A percentile compares a stretch with the other conserved stretches of the same genome.
phyloP scores from a whole-genome alignment of 2,888 invertebrate species.

The Ptychoptera contaminata region DNA sequence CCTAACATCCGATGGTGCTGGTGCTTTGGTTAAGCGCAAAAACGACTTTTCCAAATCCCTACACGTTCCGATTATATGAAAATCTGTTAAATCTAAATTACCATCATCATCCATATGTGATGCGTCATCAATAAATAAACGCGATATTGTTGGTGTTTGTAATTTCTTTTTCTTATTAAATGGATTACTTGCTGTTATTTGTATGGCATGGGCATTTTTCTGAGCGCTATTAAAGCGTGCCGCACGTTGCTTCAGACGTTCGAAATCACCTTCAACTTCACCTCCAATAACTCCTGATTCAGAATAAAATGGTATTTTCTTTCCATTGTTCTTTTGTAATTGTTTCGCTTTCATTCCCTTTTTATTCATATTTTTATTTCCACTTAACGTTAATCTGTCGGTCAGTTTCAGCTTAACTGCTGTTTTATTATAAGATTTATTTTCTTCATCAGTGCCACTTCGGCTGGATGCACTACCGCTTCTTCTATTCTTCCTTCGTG shows the following conservation, averaged over 20 bases:
- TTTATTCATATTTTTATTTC: conserved; percentile 20
- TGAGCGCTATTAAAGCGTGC: conserved; percentile 56
- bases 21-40: conserved; percentile 89
- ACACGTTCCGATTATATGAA: conserved; percentile 90
- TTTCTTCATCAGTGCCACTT: conserved; percentile 17
- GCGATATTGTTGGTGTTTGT: neutral
- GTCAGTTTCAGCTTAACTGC: conserved; percentile 31
- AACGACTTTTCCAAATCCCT: conserved; percentile 91
- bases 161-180: conserved; percentile 5
- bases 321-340: conserved; percentile 17
- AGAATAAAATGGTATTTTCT: conserved; percentile 44
- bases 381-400: conserved; percentile 31
- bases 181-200: conserved; percentile 1
- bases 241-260: conserved; percentile 73
- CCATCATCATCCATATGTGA: conserved; percentile 32
- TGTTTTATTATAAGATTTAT: conserved; percentile 14
- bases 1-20: conserved; percentile 79
- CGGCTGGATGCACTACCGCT: conserved; percentile 28
- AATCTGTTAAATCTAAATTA: conserved; percentile 67
- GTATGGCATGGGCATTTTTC: conserved; percentile 3
- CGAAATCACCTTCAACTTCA: conserved; percentile 56
- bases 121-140: conserved; percentile 35
- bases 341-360: conserved; percentile 30
- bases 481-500: conserved; percentile 35
- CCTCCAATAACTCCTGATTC: conserved; percentile 46